Conservation (phyloP, 1,140 invertebrate species). For the Ctenoplectra terminalis region DNA sequence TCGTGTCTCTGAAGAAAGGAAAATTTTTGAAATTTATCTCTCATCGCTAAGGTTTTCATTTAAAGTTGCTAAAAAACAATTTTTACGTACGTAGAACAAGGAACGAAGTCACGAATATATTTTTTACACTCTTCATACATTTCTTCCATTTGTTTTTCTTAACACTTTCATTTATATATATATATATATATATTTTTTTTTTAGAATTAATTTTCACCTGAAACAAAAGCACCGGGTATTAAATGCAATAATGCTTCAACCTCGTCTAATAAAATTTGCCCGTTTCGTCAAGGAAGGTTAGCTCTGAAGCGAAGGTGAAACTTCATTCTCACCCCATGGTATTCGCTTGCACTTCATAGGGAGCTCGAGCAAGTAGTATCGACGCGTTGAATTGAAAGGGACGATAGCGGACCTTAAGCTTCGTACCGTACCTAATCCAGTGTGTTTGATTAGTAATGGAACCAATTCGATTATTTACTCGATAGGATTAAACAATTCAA, state of each 20-base stretch:
- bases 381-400: slow-evolving; percentile 15
- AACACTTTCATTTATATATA: no score
- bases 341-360: not conserved
- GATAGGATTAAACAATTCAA: not conserved
- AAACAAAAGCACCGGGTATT: not conserved
- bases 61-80: no score
- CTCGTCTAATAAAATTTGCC: not conserved
- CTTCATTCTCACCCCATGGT: not conserved
- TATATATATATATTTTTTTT: no score
- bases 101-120: no score
- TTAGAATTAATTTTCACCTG: not conserved
- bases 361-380: not conserved
- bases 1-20: no score
- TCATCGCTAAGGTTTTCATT: no score
- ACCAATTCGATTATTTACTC: slow-evolving; percentile 20
- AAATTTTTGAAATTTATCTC: no score
- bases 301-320: slow-evolving; percentile 5
- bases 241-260: not conserved
- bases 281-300: not conserved
- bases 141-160: no score
- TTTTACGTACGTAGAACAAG: no score
- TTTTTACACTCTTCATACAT: no score
- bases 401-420: slow-evolving; percentile 3
- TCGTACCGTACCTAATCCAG: slow-evolving; percentile 5
- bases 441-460: slow-evolving; percentile 32